A percentile compares a stretch with the other conserved stretches of the same genome.
Conservation (phyloP, 2,888 invertebrate genomes). For the Phortica okadai region DNA sequence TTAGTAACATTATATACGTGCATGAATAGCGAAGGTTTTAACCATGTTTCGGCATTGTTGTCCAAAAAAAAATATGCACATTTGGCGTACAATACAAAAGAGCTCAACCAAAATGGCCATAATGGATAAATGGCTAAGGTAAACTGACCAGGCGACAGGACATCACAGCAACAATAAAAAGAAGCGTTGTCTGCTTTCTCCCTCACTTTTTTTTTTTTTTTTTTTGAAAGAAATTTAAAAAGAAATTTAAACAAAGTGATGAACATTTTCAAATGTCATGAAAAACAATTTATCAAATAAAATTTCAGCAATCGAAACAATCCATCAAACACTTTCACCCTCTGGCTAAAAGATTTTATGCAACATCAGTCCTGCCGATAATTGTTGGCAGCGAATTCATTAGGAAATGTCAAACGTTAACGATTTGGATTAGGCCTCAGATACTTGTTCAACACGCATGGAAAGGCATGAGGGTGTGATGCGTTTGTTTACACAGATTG, state of each 20-base stretch:
- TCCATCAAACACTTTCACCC: neutral
- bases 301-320: neutral
- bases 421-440: neutral
- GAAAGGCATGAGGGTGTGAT: conserved; percentile 27
- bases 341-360: neutral
- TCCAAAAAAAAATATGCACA: conserved; percentile 9
- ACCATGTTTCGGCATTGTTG: neutral
- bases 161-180: conserved; percentile 45
- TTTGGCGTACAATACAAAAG: neutral
- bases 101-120: conserved; percentile 50
- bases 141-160: neutral
- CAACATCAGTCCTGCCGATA: neutral
- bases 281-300: neutral
- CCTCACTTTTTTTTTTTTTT: neutral
- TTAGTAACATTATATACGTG: conserved; percentile 2
- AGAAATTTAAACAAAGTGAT: conserved; percentile 5
- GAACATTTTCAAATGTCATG: neutral
- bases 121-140: conserved; percentile 34
- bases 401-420: conserved; percentile 32
- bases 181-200: conserved; percentile 34
- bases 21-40: conserved; percentile 1
- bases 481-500: conserved; percentile 32
- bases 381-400: conserved; percentile 14
- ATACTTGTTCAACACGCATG: neutral
- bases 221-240: neutral